Percentiles rank a stretch among this genome's conserved stretches.
Conservation (phyloP, 2,888 invertebrate species). For the Conus canariensis region DNA sequence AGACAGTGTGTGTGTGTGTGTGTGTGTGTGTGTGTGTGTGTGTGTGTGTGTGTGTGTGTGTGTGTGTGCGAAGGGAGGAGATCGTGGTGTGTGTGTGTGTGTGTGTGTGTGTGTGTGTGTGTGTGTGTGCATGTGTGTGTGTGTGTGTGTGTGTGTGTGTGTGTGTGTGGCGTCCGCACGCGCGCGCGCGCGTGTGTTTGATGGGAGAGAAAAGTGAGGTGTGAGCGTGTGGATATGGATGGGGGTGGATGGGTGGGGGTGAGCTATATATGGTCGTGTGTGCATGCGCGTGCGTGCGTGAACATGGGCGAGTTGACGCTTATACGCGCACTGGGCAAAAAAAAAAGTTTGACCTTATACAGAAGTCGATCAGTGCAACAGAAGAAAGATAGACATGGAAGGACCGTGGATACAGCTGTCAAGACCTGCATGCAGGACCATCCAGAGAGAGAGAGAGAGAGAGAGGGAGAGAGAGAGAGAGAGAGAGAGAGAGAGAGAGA, state of each 20-base stretch:
- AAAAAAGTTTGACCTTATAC: not conserved
- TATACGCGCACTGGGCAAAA: too few species aligned
- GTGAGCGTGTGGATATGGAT: not conserved
- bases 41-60: too few species aligned
- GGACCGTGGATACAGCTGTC: too few species aligned
- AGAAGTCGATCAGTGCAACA: not conserved
- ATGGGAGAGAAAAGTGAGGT: not conserved
- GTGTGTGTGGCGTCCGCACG: not conserved
- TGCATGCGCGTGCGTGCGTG: not conserved
- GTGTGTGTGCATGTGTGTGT: not conserved
- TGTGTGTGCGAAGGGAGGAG: not conserved
- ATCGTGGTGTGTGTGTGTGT: not conserved
- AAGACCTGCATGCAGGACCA: too few species aligned
- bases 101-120: not conserved
- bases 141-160: constrained; percentile 6
- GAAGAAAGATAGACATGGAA: not conserved
- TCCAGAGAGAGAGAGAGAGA: not conserved
- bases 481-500: constrained; percentile 1
- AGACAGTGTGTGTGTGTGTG: too few species aligned
- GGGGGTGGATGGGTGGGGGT: not conserved
- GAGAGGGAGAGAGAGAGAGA: not conserved
- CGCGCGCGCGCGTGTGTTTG: not conserved
- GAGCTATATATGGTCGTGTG: not conserved
- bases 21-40: too few species aligned
- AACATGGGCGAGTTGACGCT: not conserved